These are phyloP conservation scores for Brachypteracias leptosomus DNA, from an alignment of 2,113 vertebrate species.

Conservation along the genomic window DNA sequence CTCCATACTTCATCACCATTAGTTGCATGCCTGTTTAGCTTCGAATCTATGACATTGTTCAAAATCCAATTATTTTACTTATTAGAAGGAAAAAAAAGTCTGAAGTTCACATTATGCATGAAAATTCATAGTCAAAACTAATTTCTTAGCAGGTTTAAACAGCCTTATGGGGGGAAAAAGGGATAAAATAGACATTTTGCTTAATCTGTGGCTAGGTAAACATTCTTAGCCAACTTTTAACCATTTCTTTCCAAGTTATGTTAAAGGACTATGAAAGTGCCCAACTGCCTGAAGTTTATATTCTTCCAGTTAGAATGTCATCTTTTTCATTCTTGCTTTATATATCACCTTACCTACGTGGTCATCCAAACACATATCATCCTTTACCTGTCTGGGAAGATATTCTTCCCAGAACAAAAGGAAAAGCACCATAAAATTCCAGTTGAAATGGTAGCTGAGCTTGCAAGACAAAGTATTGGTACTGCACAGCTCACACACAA, in stretches of 20 bases:
- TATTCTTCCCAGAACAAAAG: neutral
- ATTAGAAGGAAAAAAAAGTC: neutral
- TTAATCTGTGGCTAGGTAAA: neutral
- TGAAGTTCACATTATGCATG: neutral
- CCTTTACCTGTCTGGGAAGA: neutral
- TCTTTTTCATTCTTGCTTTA: neutral
- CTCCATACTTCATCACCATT: neutral
- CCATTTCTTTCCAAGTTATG: neutral
- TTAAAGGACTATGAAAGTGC: neutral
- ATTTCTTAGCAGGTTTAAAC: neutral
- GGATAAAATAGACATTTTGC: neutral
- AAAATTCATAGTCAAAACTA: neutral
- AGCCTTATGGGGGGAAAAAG: neutral
- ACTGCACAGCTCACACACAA: neutral
- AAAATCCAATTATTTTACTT: neutral
- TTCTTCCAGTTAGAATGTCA: neutral
- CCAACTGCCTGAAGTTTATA: neutral
- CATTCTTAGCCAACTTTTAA: neutral
- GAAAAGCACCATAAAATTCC: neutral
- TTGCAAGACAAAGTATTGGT: rapidly evolving
- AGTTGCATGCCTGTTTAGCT: neutral
- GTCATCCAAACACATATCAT: rapidly evolving
- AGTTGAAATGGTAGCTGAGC: rapidly evolving
- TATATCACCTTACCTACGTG: neutral
- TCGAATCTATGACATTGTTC: neutral